Evolutionary conservation across 2,888 invertebrate genomes (phyloP).

Genomic region (Diaphora mendica): DNA sequence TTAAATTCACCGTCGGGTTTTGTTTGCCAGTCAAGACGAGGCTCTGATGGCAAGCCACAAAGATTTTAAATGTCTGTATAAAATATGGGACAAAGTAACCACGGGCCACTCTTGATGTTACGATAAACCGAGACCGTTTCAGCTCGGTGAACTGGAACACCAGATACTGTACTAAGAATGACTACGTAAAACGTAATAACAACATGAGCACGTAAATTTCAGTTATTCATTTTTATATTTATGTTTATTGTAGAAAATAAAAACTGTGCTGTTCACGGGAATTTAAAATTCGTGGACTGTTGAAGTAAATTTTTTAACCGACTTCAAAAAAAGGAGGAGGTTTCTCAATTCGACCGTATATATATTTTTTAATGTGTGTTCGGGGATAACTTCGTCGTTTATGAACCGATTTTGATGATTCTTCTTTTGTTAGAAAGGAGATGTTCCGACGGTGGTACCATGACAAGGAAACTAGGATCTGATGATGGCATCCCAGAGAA

Average conservation of each 20-base stretch:
- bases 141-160: constrained; percentile 61
- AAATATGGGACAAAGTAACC: constrained; percentile 60
- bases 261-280: not conserved
- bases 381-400: no score
- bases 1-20: constrained; percentile 10
- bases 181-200: constrained; percentile 51
- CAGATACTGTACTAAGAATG: constrained; percentile 60
- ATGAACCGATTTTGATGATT: no score
- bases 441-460: no score
- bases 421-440: no score
- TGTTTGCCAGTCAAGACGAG: constrained; percentile 25
- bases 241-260: not conserved
- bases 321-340: no score
- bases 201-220: not conserved
- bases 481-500: no score
- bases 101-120: constrained; percentile 24
- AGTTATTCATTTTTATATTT: not conserved
- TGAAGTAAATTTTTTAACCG: no score
- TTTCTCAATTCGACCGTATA: no score
- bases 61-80: constrained; percentile 46
- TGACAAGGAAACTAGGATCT: no score
- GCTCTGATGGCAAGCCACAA: constrained; percentile 27
- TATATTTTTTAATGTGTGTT: no score
- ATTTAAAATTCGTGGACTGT: not conserved
- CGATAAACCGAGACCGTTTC: constrained; percentile 56